phyloP scores from a whole-genome alignment of 2,113 vertebrate species.

The Stictonetta naevosa region DNA sequence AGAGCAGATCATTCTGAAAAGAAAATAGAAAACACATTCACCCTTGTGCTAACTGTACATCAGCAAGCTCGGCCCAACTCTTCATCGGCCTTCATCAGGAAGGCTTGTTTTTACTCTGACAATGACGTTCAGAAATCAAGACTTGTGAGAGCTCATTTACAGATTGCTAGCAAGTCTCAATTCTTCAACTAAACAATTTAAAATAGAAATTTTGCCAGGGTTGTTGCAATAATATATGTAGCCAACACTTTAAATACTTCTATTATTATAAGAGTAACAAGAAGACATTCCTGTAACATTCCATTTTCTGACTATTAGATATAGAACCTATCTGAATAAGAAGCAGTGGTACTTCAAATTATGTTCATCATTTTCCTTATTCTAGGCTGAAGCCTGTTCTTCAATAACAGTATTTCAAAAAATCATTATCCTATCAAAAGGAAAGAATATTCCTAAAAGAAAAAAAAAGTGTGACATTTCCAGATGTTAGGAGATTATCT shows the following conservation, averaged over 20 bases:
- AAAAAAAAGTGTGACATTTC: background rate
- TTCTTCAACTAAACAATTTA: background rate
- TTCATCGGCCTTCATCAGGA: background rate
- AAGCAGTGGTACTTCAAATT: background rate
- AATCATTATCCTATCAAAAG: background rate
- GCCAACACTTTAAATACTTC: background rate
- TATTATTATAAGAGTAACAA: background rate
- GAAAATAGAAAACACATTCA: background rate
- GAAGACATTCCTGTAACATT: background rate
- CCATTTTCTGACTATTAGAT: background rate
- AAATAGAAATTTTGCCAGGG: background rate
- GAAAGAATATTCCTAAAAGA: background rate
- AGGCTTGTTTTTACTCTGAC: background rate
- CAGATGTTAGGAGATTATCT: background rate
- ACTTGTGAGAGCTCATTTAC: background rate
- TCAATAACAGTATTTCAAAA: background rate
- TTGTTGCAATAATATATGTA: background rate
- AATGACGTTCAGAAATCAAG: background rate
- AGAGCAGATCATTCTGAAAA: background rate
- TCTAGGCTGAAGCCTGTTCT: background rate
- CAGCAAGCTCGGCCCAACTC: background rate
- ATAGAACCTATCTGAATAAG: background rate
- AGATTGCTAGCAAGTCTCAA: background rate
- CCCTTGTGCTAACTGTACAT: background rate
- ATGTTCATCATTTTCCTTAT: background rate